Percentiles rank a stretch among this genome's conserved stretches.
These are phyloP conservation scores for Drymodes brunneopygia DNA, from an alignment of 2,113 vertebrate species.

Conservation along the genomic window DNA sequence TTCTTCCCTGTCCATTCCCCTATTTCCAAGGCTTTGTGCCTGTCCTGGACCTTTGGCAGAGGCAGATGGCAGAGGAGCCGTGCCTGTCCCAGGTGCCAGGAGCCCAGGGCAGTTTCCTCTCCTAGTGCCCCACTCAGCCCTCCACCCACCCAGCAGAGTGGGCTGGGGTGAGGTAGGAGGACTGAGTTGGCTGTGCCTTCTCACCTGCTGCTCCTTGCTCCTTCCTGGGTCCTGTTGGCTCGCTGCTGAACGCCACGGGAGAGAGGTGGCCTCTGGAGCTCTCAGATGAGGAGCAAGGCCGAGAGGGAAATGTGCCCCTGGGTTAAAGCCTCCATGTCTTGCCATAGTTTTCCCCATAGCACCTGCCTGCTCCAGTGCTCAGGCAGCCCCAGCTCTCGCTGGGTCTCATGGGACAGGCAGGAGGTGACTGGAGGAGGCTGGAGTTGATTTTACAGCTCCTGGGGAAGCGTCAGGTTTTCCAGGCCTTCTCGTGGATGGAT, in stretches of 20 bases:
- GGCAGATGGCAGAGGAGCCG: accelerated
- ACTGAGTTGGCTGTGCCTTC: background rate
- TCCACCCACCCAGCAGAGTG: background rate
- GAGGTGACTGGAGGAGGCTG: background rate
- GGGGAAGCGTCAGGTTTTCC: background rate
- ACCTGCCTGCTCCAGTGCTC: background rate
- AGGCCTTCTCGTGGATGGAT: background rate
- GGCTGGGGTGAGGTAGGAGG: background rate
- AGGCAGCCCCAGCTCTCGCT: background rate
- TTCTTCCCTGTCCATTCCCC: accelerated
- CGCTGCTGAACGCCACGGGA: background rate
- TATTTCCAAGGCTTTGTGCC: background rate
- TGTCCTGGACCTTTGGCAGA: background rate
- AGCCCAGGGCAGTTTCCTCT: background rate
- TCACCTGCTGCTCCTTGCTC: background rate
- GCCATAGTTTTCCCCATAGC: background rate
- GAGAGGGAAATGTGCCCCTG: background rate
- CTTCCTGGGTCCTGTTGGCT: background rate
- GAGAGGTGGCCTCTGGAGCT: background rate
- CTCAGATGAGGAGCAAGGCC: background rate
- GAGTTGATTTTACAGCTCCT: background rate
- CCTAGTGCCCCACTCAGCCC: background rate
- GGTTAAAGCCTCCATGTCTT: background rate
- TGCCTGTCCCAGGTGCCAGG: background rate
- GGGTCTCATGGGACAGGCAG: accelerated